Conservation (phyloP, 2,797 vertebrate species). For the Mormyrus proboscirostris region DNA sequence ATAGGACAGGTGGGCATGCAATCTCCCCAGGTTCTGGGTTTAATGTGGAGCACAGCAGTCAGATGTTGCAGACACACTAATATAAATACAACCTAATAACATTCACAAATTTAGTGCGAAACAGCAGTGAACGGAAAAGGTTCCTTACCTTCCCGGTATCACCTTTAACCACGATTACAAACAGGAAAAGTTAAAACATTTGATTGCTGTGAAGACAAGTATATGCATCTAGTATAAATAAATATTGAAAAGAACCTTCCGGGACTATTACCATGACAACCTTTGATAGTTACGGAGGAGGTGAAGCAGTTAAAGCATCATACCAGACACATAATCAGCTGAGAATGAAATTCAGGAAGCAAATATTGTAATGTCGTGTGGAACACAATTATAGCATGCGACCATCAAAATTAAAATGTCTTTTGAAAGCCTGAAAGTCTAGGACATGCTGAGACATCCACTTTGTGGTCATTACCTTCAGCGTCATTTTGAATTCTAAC, state of each 20-base stretch:
- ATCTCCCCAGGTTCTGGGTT: not conserved
- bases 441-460: not conserved
- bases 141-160: not conserved
- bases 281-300: not conserved
- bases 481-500: not conserved
- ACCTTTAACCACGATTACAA: not conserved
- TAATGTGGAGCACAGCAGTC: not conserved
- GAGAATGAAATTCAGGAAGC: slow-evolving; percentile 34
- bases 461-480: not conserved
- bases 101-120: not conserved
- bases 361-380: slow-evolving; percentile 26
- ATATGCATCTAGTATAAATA: not conserved
- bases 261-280: not conserved
- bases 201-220: not conserved
- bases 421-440: not conserved
- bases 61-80: not conserved
- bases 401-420: not conserved
- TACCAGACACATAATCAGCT: slow-evolving; percentile 20
- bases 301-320: not conserved
- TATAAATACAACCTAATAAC: not conserved
- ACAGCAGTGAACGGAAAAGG: not conserved
- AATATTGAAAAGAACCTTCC: not conserved
- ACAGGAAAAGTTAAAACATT: not conserved
- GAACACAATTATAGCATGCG: slow-evolving; percentile 18
- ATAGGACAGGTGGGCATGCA: not conserved